Base-by-base conservation (phyloP, 2,113 vertebrate genomes). In the Shinisaurus crocodilurus region DNA sequence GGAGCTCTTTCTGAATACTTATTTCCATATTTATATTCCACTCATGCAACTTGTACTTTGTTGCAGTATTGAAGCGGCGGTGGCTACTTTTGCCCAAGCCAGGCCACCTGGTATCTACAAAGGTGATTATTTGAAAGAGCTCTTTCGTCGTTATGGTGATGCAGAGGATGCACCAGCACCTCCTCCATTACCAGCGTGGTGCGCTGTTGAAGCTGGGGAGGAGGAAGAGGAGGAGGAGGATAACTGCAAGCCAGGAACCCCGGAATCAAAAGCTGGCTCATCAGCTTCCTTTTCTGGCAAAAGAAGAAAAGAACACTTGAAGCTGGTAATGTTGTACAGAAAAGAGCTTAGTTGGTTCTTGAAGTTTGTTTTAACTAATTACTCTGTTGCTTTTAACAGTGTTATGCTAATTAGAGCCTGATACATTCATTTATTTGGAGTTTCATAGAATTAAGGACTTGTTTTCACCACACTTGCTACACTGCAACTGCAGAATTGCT, bases 51-150 rank as follows among this genome's bases (percentile, higher is more conserved):
- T 85, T 94, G 87, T 74, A 88, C 34, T 81, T 95, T 95, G 90
- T 86, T 57, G 93, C 97, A 99, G 99, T 91, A 93, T 99, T 88
- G 99, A 99, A 96, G 99, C 99, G 95, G 99, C 99, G 72, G 98
- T 99, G 94, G 98, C 98, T 69, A 98, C 98, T 88, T 99, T 99
- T 96, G 95, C 98, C 90, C 97, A 98, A 93, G 98, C 99, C 89
- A 98, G 99, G 90, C 97, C 99, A 77, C 99, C 99, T 15, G 99
- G 99, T 95, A 99, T 99, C 97, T 99, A 99, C 95, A 99, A 99
- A 97, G 98, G 96, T 88, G 99, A 99, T 95, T 99, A 99, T 97
- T 97, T 99, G 96, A 99, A 99, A 96, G 99, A 99, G 95, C 98
- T 99, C 72, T 99, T 99, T 94, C 98, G 98, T 93, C 99, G 99